Base-by-base conservation (phyloP, 2,797 vertebrate species). In the Loriculus beryllinus region DNA sequence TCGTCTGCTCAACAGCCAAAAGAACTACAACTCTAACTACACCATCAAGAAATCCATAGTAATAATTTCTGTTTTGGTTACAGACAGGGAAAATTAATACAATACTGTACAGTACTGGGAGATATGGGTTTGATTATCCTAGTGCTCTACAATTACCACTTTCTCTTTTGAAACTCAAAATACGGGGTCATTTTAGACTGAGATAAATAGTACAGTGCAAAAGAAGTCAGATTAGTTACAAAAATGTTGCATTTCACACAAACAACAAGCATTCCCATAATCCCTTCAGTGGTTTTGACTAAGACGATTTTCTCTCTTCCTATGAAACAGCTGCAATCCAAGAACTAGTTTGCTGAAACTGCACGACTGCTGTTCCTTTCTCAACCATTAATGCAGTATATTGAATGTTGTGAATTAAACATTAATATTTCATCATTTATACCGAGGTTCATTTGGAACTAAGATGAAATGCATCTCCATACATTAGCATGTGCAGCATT, bases 141-240 rank as follows among this genome's bases (percentile, higher is more conserved):
- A 39, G 54, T 33, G 42, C 17, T 81, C 20, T 60, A 48, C 13
- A 82, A 67, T 22, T 40, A 65, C 17, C 15, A 35, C 9, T 13
- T 62, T 54, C 35, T 59, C 49, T 74, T 90, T 56, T 51, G 51
- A 60, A 92, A 84, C n/a, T 59, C n/a, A 63, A 93, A 88, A 65
- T 22, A 47, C 0, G 3, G 37, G 75, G 63, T 47, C 0, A 86
- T 59, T 84, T 82, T 42, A 65, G 12, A 75, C 22, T 35, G 29
- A 84, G 31, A 70, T 39, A 72, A 84, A 92, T 11, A 51, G 17
- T 43, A 47, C 2, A 62, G 26, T 17, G 33, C 14, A 5, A 9
- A 72, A 14, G 8, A 75, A 70, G 9, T 51, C 28, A 74, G 17
- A 45, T 42, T 8, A 62, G 29, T 62, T 57, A 51, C 9, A 69